phyloP scores from a whole-genome alignment of 2,888 invertebrate genomes.

The Bhutanitis thaidina region DNA sequence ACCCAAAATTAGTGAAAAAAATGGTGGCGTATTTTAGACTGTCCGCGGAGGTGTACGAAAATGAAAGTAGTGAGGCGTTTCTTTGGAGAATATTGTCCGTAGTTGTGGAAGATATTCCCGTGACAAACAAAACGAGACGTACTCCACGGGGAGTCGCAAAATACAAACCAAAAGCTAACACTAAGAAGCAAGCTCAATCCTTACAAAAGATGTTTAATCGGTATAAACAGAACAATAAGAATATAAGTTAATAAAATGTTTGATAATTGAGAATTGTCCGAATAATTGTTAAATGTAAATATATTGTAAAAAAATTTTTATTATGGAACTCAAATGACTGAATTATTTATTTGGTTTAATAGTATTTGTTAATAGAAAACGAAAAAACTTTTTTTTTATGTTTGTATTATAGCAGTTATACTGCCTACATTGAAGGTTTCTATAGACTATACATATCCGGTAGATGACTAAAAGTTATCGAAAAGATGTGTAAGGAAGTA shows the following conservation, averaged over 20 bases:
- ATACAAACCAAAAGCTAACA: neutral
- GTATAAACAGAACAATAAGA: neutral
- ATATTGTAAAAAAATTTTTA: too few species aligned
- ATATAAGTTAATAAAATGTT: neutral
- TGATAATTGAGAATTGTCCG: too few species aligned
- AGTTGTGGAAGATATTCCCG: neutral
- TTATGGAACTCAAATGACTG: too few species aligned
- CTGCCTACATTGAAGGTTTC: too few species aligned
- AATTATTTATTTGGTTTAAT: too few species aligned
- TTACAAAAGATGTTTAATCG: conserved; percentile 3
- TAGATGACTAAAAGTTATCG: too few species aligned
- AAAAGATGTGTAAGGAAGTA: too few species aligned
- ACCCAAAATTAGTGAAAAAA: conserved; percentile 23
- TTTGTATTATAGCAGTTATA: too few species aligned
- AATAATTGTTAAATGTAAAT: too few species aligned
- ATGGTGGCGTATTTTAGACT: conserved; percentile 20
- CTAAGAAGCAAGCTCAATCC: neutral
- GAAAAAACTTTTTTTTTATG: too few species aligned
- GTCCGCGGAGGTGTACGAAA: conserved; percentile 24
- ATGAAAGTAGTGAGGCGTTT: conserved; percentile 9
- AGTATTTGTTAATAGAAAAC: too few species aligned
- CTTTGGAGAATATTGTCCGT: conserved; percentile 6
- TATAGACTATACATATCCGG: too few species aligned
- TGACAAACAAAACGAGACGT: neutral
- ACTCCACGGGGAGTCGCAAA: neutral